Evolutionary conservation across 2,888 invertebrate genomes (phyloP).

Genomic region (Mesorhabditis spiculigera): DNA sequence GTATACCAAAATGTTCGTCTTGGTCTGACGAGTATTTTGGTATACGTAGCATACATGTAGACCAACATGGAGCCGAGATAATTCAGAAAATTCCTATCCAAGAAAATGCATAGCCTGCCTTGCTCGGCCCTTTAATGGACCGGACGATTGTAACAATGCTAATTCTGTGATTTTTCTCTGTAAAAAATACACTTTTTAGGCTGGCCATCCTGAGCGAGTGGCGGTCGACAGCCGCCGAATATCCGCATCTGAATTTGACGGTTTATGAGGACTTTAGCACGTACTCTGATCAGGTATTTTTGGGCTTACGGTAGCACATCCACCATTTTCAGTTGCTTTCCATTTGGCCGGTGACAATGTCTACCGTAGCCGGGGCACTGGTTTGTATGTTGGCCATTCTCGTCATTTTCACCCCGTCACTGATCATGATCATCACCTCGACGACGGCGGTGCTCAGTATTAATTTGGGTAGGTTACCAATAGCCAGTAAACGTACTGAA

Average conservation of each 20-base stretch:
- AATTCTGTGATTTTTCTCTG: background rate
- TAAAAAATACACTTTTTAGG: slow-evolving; percentile 8
- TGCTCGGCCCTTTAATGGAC: too few species aligned
- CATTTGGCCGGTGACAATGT: slow-evolving; percentile 54
- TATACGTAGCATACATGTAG: too few species aligned
- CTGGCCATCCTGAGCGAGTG: slow-evolving; percentile 36
- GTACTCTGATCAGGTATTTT: slow-evolving; percentile 53
- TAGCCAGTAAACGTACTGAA: too few species aligned
- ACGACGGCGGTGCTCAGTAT: slow-evolving; percentile 52
- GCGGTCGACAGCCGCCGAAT: slow-evolving; percentile 49
- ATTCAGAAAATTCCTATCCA: too few species aligned
- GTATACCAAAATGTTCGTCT: too few species aligned
- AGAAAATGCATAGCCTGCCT: too few species aligned
- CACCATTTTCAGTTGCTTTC: slow-evolving; percentile 38
- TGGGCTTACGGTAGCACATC: background rate
- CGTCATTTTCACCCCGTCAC: slow-evolving; percentile 53
- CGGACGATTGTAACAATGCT: too few species aligned
- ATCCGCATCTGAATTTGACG: slow-evolving; percentile 52
- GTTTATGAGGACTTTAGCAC: slow-evolving; percentile 57
- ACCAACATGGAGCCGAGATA: too few species aligned
- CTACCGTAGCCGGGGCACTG: slow-evolving; percentile 54
- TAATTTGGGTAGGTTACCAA: slow-evolving; percentile 50
- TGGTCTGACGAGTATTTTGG: too few species aligned
- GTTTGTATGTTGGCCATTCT: slow-evolving; percentile 55
- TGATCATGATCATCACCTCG: slow-evolving; percentile 50